These are phyloP conservation scores for Diadegma fenestrale DNA, from an alignment of 2,888 invertebrate species.

Conservation along the genomic window DNA sequence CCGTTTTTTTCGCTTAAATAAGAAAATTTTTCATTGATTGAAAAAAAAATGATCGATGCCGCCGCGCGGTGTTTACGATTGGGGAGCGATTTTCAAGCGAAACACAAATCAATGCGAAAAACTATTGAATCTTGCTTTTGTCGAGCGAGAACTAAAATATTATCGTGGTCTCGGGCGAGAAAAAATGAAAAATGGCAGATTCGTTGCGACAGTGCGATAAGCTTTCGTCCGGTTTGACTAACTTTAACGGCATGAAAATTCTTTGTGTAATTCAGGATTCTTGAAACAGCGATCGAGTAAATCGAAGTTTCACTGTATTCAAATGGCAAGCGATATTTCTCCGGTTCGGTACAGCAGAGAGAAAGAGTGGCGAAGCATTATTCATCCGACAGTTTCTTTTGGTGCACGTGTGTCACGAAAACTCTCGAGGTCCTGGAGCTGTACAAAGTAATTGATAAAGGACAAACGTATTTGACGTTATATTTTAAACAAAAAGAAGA, in stretches of 20 bases:
- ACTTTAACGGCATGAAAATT: background rate
- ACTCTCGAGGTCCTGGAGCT: conserved; percentile 28
- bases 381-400: conserved; percentile 61
- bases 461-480: conserved; percentile 77
- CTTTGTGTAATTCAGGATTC: conserved; percentile 14
- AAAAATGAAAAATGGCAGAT: background rate
- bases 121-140: background rate
- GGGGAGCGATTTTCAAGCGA: background rate
- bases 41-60: background rate
- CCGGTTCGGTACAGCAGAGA: background rate
- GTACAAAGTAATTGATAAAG: conserved; percentile 76
- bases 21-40: background rate
- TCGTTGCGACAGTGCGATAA: background rate
- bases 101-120: background rate
- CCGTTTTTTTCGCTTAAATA: background rate
- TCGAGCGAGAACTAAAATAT: background rate
- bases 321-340: conserved; percentile 52
- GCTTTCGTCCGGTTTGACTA: conserved; percentile 7
- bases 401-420: conserved; percentile 56
- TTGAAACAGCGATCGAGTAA: conserved; percentile 36
- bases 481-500: conserved; percentile 70
- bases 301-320: conserved; percentile 30
- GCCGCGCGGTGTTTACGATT: background rate
- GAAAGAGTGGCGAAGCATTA: conserved; percentile 35
- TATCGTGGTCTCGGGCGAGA: background rate